Percentiles rank a stretch among this genome's conserved stretches.
phyloP scores from a whole-genome alignment of 2,797 vertebrate species.

The Thaleichthys pacificus region DNA sequence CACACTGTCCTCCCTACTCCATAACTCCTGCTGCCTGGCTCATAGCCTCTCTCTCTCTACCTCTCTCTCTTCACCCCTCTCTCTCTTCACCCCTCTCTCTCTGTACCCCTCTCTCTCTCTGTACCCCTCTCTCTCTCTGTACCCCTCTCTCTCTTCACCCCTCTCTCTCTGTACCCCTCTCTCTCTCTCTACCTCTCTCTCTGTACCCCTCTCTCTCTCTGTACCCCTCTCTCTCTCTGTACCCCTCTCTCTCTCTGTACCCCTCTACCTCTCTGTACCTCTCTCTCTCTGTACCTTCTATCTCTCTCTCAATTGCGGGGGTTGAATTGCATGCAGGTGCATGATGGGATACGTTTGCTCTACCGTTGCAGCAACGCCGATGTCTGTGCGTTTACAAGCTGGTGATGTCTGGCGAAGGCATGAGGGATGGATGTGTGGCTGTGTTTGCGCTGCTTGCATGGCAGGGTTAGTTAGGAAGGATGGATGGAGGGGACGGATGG shows the following conservation, averaged over 20 bases:
- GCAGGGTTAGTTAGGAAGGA: constrained; percentile 37
- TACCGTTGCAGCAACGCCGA: constrained; percentile 44
- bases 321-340: constrained; percentile 72
- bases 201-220: neutral
- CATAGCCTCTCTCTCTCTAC: neutral
- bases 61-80: neutral
- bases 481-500: constrained; percentile 31
- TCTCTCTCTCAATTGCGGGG: constrained; percentile 40
- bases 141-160: no score
- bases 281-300: constrained; percentile 12
- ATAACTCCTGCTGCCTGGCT: neutral
- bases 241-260: constrained; percentile 3
- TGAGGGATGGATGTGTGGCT: constrained; percentile 5
- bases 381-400: no score
- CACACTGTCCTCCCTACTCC: neutral
- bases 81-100: constrained; percentile 16
- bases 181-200: neutral
- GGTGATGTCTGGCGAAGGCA: no score
- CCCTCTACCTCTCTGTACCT: neutral
- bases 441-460: constrained; percentile 48
- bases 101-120: neutral
- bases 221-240: constrained; percentile 10
- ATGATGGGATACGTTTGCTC: constrained; percentile 63
- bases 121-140: neutral
- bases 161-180: no score